Evolutionary conservation across 2,113 vertebrate species (phyloP), one percentile per base, ranked within the genome.

Genomic region (Ochotona curzoniae): DNA sequence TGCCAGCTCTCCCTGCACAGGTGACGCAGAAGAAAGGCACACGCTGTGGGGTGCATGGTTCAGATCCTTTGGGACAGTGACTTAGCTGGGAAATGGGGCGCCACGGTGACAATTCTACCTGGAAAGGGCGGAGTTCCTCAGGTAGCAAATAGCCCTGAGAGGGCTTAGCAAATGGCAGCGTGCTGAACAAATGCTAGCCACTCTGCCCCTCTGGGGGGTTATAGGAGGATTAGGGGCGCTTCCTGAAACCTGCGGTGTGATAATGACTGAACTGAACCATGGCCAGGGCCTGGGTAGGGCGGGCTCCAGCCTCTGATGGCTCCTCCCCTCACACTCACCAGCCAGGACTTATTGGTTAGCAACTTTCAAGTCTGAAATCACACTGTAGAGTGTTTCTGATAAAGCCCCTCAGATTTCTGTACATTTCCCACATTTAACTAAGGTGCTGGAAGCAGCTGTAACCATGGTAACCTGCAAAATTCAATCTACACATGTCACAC

Each of bases 381-480:
- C 80, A 89, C 66, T 5, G 32, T 49, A 80, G 28, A 32, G 38
- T 28, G 25, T 25, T 12, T 0, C 9, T 0, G 12, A 9, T 38
- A 20, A 85, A 71, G 18, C 23, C 54, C 32, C 61, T 70, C 25
- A 9, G 21, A n/a, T 87, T 60, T 89, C 71, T 11, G 54, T 12
- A 47, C 32, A 49, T 57, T 78, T 32, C 74, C 66, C 35, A 26
- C 20, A 17, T 35, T 47, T 69, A 71, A 54, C 83, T 54, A 61
- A 0, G 12, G 32, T 7, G 75, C 26, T 70, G 26, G 4, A 64
- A 63, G 63, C n/a, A 28, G 83, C 0, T 4, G 54, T 78, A 70
- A 47, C 86, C 91, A 73, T 18, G 49, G 89, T 91, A 82, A 95
- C 86, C 51, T 2, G 64, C 44, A 44, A 49, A 66, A 61, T 20